phyloP scores from a whole-genome alignment of 1,140 invertebrate species.

The Nautilus pompilius region DNA sequence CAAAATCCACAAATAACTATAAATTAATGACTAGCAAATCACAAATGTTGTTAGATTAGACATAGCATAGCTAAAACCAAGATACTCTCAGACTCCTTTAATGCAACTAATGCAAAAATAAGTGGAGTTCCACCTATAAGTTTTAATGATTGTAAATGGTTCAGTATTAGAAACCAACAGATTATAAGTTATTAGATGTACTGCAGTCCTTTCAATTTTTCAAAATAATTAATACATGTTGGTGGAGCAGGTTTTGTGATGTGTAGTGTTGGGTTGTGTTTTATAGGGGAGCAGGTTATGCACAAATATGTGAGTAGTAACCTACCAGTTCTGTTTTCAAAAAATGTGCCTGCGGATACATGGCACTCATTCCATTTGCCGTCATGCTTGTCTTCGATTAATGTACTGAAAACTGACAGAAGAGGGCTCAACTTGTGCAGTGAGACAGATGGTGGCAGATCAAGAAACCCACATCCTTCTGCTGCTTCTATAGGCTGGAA shows the following conservation, averaged over 20 bases:
- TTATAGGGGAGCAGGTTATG: not conserved
- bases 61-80: too few relatives aligned
- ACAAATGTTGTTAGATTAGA: too few relatives aligned
- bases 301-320: not conserved
- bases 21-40: too few relatives aligned
- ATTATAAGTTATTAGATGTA: not conserved
- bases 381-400: not conserved
- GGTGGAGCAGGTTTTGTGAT: not conserved
- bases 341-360: slow-evolving; percentile 25
- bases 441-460: slow-evolving; percentile 2
- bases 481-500: too few relatives aligned
- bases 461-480: slow-evolving; percentile 4
- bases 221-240: too few relatives aligned
- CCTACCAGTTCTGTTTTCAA: slow-evolving; percentile 30
- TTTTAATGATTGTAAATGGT: too few relatives aligned
- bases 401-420: slow-evolving; percentile 1
- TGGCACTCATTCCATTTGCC: slow-evolving; percentile 19
- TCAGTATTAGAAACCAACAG: not conserved
- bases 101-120: too few relatives aligned
- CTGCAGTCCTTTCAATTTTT: not conserved
- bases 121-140: too few relatives aligned
- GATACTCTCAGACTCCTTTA: too few relatives aligned
- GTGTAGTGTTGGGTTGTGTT: not conserved
- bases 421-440: slow-evolving; percentile 5
- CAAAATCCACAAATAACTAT: too few relatives aligned